phyloP scores from a whole-genome alignment of 2,113 vertebrate species.

The Nerophis lumbriciformis region DNA sequence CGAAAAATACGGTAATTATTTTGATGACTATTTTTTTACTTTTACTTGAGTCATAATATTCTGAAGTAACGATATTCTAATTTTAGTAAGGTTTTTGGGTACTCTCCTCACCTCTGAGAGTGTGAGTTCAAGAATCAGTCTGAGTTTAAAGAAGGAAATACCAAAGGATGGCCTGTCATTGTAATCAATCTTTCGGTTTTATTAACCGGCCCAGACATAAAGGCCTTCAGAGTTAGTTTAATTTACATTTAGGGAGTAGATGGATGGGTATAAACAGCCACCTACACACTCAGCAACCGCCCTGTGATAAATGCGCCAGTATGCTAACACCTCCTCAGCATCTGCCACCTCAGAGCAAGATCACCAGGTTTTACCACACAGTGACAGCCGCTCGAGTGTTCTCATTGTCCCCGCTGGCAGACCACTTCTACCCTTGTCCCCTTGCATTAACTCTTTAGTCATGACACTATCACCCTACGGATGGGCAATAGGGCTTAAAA shows the following conservation, averaged over 20 bases:
- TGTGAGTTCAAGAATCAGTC: slow-evolving; percentile 5
- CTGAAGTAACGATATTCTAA: no score
- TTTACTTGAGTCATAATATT: no score
- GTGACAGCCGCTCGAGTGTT: slow-evolving; percentile 42
- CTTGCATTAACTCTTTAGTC: slow-evolving; percentile 57
- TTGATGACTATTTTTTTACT: no score
- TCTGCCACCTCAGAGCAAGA: slow-evolving; percentile 54
- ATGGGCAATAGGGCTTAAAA: slow-evolving; percentile 57
- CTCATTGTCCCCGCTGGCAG: slow-evolving; percentile 49
- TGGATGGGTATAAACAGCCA: slow-evolving; percentile 4
- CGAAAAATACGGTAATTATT: no score
- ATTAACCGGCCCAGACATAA: slow-evolving; percentile 5
- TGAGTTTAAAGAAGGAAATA: slow-evolving; percentile 2
- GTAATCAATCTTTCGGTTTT: slow-evolving; percentile 10
- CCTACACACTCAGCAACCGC: slow-evolving; percentile 9
- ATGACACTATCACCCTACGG: slow-evolving; percentile 33
- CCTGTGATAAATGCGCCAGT: slow-evolving; percentile 16
- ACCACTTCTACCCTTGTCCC: slow-evolving; percentile 62
- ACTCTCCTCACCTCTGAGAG: not conserved
- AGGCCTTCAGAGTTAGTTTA: slow-evolving; percentile 3
- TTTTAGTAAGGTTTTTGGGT: no score
- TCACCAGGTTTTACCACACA: slow-evolving; percentile 47
- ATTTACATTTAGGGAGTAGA: slow-evolving; percentile 1
- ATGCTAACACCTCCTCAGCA: slow-evolving; percentile 46
- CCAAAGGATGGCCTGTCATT: not conserved